Evolutionary conservation across 2,113 vertebrate genomes (phyloP), one percentile per base, ranked within the genome.

Genomic region (Sigmodon hispidus): DNA sequence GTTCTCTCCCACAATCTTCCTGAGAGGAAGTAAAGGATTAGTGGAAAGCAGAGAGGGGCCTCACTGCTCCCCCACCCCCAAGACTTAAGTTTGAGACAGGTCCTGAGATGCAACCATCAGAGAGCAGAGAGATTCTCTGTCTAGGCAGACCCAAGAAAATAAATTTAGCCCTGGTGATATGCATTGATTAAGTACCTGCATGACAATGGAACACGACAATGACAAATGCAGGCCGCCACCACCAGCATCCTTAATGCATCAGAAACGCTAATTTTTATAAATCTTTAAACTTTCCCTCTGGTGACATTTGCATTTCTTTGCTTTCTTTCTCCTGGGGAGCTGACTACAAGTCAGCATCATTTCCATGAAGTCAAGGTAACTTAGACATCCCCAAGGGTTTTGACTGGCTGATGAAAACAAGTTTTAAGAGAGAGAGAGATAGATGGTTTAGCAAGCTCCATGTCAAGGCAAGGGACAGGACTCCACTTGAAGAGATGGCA

Each of bases 151-250:
- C 92, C 59, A 55, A 45, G 97, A 97, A 97, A 95, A 97, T 96
- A 94, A 98, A 98, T 97, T 95, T 91, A 90, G 84, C 91, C 48
- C 85, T 92, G 87, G 65, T 89, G 93, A 55, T 9, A 40, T 22
- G 63, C 36, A 45, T 1, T 98, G 98, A 98, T 95, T 93, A 97
- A 98, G 96, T 90, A 87, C 81, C 96, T 90, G 97, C 97, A 94
- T 92, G 87, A 98, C 89, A 96, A 96, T 59, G 75, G 87, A 96
- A 96, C 94, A 48, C 91, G 97, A 97, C 97, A 97, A 93, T 96
- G 97, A 98, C 92, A 97, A 96, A 97, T 90, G 95, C 0, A 96
- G 96, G 43, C 93, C 80, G 92, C 75, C 6, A 81, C 70, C 55
- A 95, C 79, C 40, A 69, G 93, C 95, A 95, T 86, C 93, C 93